Conservation (phyloP, 2,888 invertebrate genomes). For the Cremastinae sp. region DNA sequence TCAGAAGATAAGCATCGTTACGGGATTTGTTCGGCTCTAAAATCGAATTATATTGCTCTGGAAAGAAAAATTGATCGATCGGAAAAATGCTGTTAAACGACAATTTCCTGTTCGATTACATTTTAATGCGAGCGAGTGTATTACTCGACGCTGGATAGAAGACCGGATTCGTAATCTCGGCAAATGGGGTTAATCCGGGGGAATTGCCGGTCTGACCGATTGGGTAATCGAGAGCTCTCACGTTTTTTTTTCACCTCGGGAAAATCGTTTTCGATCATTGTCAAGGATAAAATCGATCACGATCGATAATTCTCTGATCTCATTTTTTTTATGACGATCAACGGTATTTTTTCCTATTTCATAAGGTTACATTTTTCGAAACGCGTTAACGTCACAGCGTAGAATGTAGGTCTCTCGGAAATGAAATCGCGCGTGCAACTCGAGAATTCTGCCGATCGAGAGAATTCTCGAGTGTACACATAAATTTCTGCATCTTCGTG, state of each 20-base stretch:
- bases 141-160: conserved; percentile 21
- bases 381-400: conserved; percentile 30
- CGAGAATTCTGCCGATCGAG: conserved; percentile 41
- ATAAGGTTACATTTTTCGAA: conserved; percentile 7
- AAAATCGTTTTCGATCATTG: conserved; percentile 26
- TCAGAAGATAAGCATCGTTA: no score
- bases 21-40: no score
- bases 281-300: conserved; percentile 45
- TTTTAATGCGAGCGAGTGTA: not conserved
- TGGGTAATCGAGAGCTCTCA: conserved; percentile 26
- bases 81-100: conserved; percentile 25
- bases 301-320: conserved; percentile 3
- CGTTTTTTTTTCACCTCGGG: not conserved
- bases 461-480: conserved; percentile 23
- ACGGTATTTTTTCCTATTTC: conserved; percentile 22
- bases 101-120: conserved; percentile 42
- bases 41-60: conserved; percentile 1
- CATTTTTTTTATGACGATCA: conserved; percentile 21
- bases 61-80: conserved; percentile 17
- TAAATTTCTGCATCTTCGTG: not conserved
- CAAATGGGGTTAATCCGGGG: conserved; percentile 44
- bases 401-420: conserved; percentile 57
- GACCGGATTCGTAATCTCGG: conserved; percentile 39
- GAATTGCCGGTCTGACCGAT: conserved; percentile 43
- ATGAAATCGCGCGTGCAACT: conserved; percentile 55